A percentile compares a stretch with the other conserved stretches of the same genome.
phyloP scores from a whole-genome alignment of 2,888 invertebrate species.

The Sympetrum striolatum region DNA sequence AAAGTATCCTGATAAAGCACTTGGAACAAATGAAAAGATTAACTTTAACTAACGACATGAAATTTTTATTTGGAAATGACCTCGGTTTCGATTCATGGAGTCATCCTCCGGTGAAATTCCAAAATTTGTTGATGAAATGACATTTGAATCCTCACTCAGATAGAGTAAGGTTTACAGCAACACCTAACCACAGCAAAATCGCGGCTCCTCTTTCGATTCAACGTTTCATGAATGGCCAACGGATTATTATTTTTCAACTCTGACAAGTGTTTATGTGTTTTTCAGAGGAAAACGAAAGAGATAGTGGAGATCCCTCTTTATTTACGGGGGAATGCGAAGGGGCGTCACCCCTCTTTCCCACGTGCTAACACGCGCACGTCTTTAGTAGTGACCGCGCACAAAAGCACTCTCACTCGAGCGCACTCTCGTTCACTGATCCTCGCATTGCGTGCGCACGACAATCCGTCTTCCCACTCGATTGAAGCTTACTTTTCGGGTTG shows the following conservation, averaged over 20 bases:
- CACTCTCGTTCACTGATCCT: not conserved
- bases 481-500: not conserved
- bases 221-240: not conserved
- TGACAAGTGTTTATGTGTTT: not conserved
- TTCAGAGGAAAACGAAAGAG: not conserved
- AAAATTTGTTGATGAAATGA: too few species aligned
- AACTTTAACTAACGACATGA: too few species aligned
- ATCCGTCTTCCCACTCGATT: not conserved
- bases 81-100: too few species aligned
- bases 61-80: too few species aligned
- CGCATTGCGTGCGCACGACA: conserved; percentile 8
- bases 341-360: too few species aligned
- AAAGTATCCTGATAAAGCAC: too few species aligned
- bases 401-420: not conserved
- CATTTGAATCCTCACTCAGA: too few species aligned
- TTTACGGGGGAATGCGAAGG: too few species aligned
- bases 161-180: too few species aligned
- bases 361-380: not conserved
- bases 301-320: too few species aligned
- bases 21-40: too few species aligned
- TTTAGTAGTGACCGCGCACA: not conserved
- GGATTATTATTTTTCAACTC: not conserved
- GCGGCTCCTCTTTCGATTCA: not conserved
- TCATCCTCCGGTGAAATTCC: too few species aligned
- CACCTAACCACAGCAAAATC: not conserved